phyloP scores from a whole-genome alignment of 2,797 vertebrate species.

The Chloroceryle inda region DNA sequence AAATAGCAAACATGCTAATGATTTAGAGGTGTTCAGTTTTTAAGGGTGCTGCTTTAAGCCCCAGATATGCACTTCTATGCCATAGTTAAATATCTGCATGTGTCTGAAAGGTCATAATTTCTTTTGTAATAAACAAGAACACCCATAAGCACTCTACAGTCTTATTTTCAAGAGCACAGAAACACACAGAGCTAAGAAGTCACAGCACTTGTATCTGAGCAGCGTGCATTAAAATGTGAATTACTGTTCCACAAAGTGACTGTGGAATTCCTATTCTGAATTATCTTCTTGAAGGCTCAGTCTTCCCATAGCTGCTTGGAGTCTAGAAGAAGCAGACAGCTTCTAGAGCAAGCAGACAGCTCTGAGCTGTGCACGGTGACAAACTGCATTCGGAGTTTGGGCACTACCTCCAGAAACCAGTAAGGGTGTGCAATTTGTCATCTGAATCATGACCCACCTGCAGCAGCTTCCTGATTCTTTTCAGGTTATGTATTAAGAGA shows the following conservation, averaged over 20 bases:
- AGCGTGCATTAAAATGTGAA: not conserved
- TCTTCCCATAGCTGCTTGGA: not conserved
- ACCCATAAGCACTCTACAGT: not conserved
- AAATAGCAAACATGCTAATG: not conserved
- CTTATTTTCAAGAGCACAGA: not conserved
- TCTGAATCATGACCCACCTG: constrained; percentile 82
- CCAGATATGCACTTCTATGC: not conserved
- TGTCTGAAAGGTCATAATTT: not conserved
- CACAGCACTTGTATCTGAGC: not conserved
- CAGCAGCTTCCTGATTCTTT: constrained; percentile 92
- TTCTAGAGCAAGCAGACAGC: not conserved
- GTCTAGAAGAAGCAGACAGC: not conserved
- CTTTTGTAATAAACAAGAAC: not conserved
- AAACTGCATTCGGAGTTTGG: not conserved
- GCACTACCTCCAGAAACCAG: not conserved
- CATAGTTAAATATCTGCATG: not conserved
- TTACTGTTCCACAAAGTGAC: not conserved
- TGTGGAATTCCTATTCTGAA: not conserved
- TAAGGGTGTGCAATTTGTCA: not conserved
- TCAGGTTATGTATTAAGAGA: constrained; percentile 94
- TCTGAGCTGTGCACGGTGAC: not conserved
- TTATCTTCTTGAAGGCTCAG: not conserved
- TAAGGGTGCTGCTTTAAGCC: not conserved
- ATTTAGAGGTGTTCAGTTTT: not conserved
- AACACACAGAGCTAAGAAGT: not conserved